These are phyloP conservation scores for Perca fluviatilis DNA, from an alignment of 2,113 vertebrate genomes.

Conservation along the genomic window DNA sequence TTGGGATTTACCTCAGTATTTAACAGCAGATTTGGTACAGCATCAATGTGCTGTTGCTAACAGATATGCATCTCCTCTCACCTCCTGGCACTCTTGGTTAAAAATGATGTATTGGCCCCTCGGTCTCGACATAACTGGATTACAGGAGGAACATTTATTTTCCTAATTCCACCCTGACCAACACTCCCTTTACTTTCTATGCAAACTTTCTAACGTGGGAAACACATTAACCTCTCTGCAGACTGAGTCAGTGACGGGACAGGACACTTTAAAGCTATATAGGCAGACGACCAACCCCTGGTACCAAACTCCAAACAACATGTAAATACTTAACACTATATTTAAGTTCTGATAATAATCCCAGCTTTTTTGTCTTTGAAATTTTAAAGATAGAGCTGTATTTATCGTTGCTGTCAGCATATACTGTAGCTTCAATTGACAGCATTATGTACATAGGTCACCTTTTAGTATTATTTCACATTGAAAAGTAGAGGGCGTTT, in stretches of 20 bases:
- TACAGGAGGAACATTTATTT: slow-evolving; percentile 35
- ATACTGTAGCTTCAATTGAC: slow-evolving; percentile 88
- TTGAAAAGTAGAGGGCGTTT: slow-evolving; percentile 94
- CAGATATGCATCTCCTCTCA: slow-evolving; percentile 42
- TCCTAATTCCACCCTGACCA: slow-evolving; percentile 49
- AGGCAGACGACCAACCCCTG: slow-evolving; percentile 67
- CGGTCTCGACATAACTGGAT: neutral
- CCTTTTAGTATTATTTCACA: slow-evolving; percentile 99
- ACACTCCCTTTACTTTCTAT: slow-evolving; percentile 85
- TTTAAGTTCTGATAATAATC: slow-evolving; percentile 86
- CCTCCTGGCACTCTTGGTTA: slow-evolving; percentile 30
- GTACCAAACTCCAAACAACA: slow-evolving; percentile 86
- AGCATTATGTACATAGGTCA: slow-evolving; percentile 95
- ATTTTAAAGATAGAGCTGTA: slow-evolving; percentile 85
- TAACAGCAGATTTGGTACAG: slow-evolving; percentile 24
- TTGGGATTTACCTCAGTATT: slow-evolving; percentile 1
- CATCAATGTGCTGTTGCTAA: slow-evolving; percentile 21
- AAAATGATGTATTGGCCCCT: neutral
- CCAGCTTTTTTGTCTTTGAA: slow-evolving; percentile 75
- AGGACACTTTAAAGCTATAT: slow-evolving; percentile 76
- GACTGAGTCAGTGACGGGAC: slow-evolving; percentile 74
- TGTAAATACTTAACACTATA: slow-evolving; percentile 92
- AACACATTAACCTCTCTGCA: slow-evolving; percentile 74
- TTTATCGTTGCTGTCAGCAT: slow-evolving; percentile 92
- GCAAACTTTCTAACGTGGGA: slow-evolving; percentile 81